Base-by-base conservation (phyloP, 1,140 invertebrate genomes). In the Drosophila parvula region DNA sequence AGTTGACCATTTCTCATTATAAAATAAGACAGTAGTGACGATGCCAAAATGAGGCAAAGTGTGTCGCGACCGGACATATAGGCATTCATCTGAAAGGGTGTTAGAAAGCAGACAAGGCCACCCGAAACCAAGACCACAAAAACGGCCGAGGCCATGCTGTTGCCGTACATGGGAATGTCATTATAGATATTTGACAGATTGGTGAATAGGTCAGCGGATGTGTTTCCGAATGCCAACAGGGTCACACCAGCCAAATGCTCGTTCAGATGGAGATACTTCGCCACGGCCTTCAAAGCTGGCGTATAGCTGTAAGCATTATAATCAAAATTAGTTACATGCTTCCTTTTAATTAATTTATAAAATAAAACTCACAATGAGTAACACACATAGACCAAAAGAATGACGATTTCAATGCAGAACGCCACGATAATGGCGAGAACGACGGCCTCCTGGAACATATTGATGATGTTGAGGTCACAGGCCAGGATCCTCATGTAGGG, bases 181-280 rank as follows among this genome's bases (percentile, higher is more conserved):
- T 28, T 28, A 0, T 40, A 12, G 0, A 64, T 9, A n/a, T 27
- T 18, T 22, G 48, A 44, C 55, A 48, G 18, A 45, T 79, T 94
- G 41, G 95, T 95, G 90, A 97, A 96, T 27, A 97, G 94, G 91
- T 97, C 96, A 9, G 95, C 94, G 6, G 96, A 95, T 34, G 96
- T 96, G 92, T 97, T 97, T 14, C 96, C 96, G 91, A 97, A 96
- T 1, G 96, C 96, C 79, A 97, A 83, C 73, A 97, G 94, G 27
- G 96, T 97, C 8, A 96, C 95, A 10, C 96, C 96, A 28, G 96
- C 96, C 78, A 97, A 93, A 91, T 95, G 96, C 76, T 96, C 95
- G 65, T 95, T 96, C 59, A 97, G 92, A 47, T 92, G 93, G 56
- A 97, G 81, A n/a, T 94, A 93, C 58, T 93, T 92, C 0, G 96